phyloP scores from a whole-genome alignment of 2,888 invertebrate species.

The Cerastoderma edule region DNA sequence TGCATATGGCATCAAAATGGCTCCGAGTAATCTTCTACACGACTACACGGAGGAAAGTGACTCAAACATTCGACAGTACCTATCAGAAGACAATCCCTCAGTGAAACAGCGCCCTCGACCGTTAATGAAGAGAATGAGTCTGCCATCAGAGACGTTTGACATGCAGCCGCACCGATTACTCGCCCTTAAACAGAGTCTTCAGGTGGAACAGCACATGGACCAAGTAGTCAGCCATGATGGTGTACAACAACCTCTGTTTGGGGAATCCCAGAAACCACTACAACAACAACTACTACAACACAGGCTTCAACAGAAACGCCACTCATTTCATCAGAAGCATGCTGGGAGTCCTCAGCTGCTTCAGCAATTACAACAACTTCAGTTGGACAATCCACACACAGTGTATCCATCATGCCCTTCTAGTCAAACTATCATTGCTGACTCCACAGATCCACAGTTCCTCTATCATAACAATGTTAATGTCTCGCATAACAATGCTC shows the following conservation, averaged over 20 bases:
- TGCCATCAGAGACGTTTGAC: conserved; percentile 81
- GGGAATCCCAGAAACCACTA: conserved; percentile 83
- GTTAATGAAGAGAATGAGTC: conserved; percentile 81
- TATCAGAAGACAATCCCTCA: conserved; percentile 66
- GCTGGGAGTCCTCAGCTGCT: conserved; percentile 89
- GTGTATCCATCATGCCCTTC: conserved; percentile 33
- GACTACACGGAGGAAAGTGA: conserved; percentile 62
- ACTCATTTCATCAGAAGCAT: conserved; percentile 90
- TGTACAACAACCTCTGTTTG: conserved; percentile 48
- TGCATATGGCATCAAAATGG: conserved; percentile 57
- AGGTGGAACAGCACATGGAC: conserved; percentile 82
- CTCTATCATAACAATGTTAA: conserved; percentile 30
- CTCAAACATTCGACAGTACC: conserved; percentile 67
- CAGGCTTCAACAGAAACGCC: conserved; percentile 92
- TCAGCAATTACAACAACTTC: conserved; percentile 83
- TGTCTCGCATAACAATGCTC: conserved; percentile 48
- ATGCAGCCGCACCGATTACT: conserved; percentile 82
- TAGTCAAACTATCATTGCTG: conserved; percentile 43
- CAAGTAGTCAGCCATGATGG: conserved; percentile 67
- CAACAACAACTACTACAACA: conserved; percentile 93
- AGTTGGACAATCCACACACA: conserved; percentile 83
- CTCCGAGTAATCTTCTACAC: conserved; percentile 56
- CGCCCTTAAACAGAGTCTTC: conserved; percentile 82
- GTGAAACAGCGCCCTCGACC: conserved; percentile 71
- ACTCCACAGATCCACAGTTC: conserved; percentile 34